Evolutionary conservation across 1,140 invertebrate genomes (phyloP).

Genomic region (Pseudomyrmex gracilis): DNA sequence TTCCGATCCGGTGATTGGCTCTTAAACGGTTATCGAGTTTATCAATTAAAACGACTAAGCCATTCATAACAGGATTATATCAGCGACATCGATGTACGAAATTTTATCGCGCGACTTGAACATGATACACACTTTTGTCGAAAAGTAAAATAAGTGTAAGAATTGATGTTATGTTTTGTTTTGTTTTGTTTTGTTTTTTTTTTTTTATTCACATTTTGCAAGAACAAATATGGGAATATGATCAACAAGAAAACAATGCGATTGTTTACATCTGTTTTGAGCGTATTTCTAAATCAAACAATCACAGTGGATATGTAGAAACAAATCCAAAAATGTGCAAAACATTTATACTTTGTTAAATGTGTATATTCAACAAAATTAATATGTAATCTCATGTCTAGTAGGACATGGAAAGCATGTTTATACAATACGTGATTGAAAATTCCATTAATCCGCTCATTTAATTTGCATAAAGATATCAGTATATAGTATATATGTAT

Average conservation of each 20-base stretch:
- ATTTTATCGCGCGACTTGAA: slow-evolving; percentile 20
- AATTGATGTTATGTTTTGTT: too few species aligned
- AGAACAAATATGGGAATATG: neutral
- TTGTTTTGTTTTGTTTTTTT: too few species aligned
- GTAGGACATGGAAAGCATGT: neutral
- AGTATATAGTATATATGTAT: neutral
- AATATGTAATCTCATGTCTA: neutral
- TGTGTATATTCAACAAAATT: neutral
- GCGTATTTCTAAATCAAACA: neutral
- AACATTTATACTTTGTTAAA: neutral
- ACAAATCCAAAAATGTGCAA: neutral
- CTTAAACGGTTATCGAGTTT: slow-evolving; percentile 46
- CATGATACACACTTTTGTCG: neutral
- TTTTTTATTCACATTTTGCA: too few species aligned
- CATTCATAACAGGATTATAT: slow-evolving; percentile 46
- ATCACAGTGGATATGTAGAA: neutral
- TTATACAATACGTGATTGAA: slow-evolving; percentile 11
- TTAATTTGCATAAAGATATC: slow-evolving; percentile 27
- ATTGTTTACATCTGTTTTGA: neutral
- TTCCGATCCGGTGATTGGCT: slow-evolving; percentile 40
- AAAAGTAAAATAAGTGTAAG: slow-evolving; percentile 20
- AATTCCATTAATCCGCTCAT: slow-evolving; percentile 16
- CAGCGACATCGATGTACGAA: slow-evolving; percentile 18
- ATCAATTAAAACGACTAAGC: slow-evolving; percentile 54
- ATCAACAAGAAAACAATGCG: neutral